Conservation (phyloP, 2,888 invertebrate genomes). For the Drosophila ezoana region DNA sequence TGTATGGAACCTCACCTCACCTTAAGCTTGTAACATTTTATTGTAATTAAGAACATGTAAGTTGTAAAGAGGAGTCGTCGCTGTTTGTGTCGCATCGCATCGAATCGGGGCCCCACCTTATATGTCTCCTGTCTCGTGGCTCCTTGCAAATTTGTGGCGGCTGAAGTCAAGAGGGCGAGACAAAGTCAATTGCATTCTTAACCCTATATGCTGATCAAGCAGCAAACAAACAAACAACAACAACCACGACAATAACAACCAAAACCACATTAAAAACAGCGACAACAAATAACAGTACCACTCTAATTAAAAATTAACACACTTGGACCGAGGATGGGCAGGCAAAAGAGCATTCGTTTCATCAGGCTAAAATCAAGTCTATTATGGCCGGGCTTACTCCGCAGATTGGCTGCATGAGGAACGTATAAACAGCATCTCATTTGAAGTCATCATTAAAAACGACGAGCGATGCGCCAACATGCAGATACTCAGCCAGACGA, state of each 20-base stretch:
- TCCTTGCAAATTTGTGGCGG: conserved; percentile 76
- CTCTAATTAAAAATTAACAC: conserved; percentile 79
- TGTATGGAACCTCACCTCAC: conserved; percentile 68
- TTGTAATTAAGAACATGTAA: conserved; percentile 78
- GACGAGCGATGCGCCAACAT: conserved; percentile 64
- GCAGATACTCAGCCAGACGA: conserved; percentile 50
- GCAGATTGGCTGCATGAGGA: conserved; percentile 61
- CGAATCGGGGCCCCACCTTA: conserved; percentile 64
- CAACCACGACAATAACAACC: conserved; percentile 19
- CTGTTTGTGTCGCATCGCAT: conserved; percentile 35
- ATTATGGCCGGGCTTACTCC: conserved; percentile 66
- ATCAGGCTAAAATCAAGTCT: conserved; percentile 78
- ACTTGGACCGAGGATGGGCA: conserved; percentile 32
- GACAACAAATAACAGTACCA: conserved; percentile 78
- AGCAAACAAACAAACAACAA: conserved; percentile 32
- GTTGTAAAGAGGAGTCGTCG: conserved; percentile 75
- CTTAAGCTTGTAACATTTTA: conserved; percentile 75
- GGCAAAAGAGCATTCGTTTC: conserved; percentile 58
- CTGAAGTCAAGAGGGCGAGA: conserved; percentile 75
- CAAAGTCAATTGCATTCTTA: conserved; percentile 80
- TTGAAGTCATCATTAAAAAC: conserved; percentile 81
- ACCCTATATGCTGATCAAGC: conserved; percentile 71
- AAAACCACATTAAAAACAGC: conserved; percentile 34
- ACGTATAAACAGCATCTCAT: conserved; percentile 68
- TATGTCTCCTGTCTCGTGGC: conserved; percentile 60